These are phyloP conservation scores for Oplegnathus fasciatus DNA, from an alignment of 2,113 vertebrate genomes.

Conservation along the genomic window DNA sequence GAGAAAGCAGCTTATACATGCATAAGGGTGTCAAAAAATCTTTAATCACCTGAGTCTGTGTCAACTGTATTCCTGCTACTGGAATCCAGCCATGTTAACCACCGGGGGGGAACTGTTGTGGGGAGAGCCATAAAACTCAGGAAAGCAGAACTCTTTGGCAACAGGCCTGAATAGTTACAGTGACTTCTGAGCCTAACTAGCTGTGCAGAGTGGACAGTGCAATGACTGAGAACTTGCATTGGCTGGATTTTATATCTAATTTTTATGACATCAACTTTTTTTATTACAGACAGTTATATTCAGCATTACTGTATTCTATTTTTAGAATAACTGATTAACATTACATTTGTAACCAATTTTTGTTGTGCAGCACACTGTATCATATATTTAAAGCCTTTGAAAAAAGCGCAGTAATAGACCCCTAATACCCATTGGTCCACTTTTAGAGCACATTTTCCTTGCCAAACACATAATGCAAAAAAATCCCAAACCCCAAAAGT, in stretches of 20 bases:
- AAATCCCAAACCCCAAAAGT: too few relatives aligned
- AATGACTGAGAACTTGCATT: conserved; percentile 5
- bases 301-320: not conserved
- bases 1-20: conserved; percentile 78
- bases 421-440: not conserved
- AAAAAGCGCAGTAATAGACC: not conserved
- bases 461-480: not conserved
- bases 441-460: not conserved
- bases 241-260: not conserved
- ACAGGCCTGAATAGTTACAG: conserved; percentile 22
- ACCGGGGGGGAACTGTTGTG: not conserved
- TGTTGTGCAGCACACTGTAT: not conserved
- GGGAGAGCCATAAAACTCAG: conserved; percentile 7
- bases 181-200: not conserved
- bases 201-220: not conserved
- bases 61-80: conserved; percentile 37
- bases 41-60: conserved; percentile 63
- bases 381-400: not conserved
- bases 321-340: not conserved
- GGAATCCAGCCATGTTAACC: conserved; percentile 13
- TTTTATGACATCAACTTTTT: not conserved
- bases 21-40: conserved; percentile 69
- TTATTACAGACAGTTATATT: not conserved
- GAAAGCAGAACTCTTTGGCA: conserved; percentile 24
- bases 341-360: not conserved